These are phyloP conservation scores for Drosophila koepferae DNA, from an alignment of 2,888 invertebrate genomes.

Conservation along the genomic window DNA sequence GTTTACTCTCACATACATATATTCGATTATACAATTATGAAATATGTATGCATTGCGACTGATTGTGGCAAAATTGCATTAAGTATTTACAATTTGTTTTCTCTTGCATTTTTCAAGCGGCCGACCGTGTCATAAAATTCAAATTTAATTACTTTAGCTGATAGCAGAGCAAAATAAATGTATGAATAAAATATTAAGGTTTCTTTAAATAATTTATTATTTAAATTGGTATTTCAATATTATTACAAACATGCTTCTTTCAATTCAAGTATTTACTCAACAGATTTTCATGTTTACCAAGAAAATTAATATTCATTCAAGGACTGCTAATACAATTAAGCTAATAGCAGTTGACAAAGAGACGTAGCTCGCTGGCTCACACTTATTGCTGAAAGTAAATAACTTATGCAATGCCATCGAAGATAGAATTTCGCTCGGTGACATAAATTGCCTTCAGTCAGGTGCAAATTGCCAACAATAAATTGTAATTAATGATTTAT, in stretches of 20 bases:
- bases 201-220: not conserved
- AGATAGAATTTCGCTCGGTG: slow-evolving; percentile 51
- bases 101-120: slow-evolving; percentile 16
- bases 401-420: slow-evolving; percentile 44
- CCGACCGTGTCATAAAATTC: slow-evolving; percentile 28
- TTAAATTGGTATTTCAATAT: not conserved
- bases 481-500: slow-evolving; percentile 80
- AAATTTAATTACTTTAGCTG: slow-evolving; percentile 21
- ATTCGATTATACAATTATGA: slow-evolving; percentile 51
- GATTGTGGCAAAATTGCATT: slow-evolving; percentile 57
- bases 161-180: not conserved
- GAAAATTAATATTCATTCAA: not conserved
- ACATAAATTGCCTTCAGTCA: slow-evolving; percentile 73
- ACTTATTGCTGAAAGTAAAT: slow-evolving; percentile 49
- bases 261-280: not conserved
- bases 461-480: slow-evolving; percentile 77
- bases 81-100: slow-evolving; percentile 58
- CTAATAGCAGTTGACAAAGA: slow-evolving; percentile 57
- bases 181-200: not conserved
- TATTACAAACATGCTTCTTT: not conserved
- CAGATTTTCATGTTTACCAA: not conserved
- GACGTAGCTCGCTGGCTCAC: slow-evolving; percentile 11
- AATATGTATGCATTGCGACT: slow-evolving; percentile 50
- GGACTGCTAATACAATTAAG: slow-evolving; percentile 31
- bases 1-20: slow-evolving; percentile 23